Percentiles rank a stretch among this genome's conserved stretches.
These are phyloP conservation scores for Burhinus bistriatus DNA, from an alignment of 2,113 vertebrate species.

Conservation along the genomic window DNA sequence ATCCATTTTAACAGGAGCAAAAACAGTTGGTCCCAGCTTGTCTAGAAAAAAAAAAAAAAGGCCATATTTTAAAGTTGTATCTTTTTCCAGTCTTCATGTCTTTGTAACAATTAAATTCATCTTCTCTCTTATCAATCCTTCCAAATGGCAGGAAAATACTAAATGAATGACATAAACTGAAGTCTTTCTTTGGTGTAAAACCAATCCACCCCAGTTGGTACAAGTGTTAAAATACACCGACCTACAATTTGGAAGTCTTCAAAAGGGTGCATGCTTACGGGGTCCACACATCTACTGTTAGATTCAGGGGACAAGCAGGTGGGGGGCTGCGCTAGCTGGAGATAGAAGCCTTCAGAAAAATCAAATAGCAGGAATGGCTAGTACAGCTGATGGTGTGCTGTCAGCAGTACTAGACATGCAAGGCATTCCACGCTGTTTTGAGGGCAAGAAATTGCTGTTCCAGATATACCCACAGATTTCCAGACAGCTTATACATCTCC, in stretches of 20 bases:
- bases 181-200: background rate
- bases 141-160: background rate
- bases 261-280: background rate
- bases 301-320: background rate
- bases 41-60: constrained; percentile 73
- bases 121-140: background rate
- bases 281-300: background rate
- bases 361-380: background rate
- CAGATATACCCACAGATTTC: background rate
- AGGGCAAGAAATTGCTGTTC: background rate
- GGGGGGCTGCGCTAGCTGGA: background rate
- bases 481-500: background rate
- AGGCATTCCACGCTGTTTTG: background rate
- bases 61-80: background rate
- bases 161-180: background rate
- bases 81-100: background rate
- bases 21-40: constrained; percentile 95
- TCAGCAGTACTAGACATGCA: background rate
- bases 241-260: background rate
- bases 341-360: background rate
- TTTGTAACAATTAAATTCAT: background rate
- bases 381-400: background rate
- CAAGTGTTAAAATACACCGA: background rate
- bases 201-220: background rate
- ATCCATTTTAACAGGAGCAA: constrained; percentile 99